A percentile compares a stretch with the other conserved stretches of the same genome.
phyloP scores from a whole-genome alignment of 2,113 vertebrate species.

The Hyperopisus bebe region DNA sequence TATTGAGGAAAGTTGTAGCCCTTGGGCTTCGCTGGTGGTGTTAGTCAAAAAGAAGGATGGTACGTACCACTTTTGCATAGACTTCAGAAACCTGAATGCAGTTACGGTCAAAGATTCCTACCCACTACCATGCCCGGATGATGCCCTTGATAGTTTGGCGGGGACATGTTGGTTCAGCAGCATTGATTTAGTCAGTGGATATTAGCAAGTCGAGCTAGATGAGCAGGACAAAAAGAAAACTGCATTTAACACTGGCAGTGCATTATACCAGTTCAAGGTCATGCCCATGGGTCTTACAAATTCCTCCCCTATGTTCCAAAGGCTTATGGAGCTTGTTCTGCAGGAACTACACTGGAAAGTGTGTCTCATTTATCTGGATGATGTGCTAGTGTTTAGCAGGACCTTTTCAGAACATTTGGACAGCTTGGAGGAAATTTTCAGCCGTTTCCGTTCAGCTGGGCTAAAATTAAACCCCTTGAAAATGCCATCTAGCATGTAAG shows the following conservation, averaged over 20 bases:
- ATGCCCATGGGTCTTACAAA: conserved; percentile 31
- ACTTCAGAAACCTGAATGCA: conserved; percentile 30
- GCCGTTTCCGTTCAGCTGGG: not conserved
- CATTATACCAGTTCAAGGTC: conserved; percentile 26
- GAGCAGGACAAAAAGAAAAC: conserved; percentile 23
- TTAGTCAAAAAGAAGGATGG: conserved; percentile 28
- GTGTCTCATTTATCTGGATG: conserved; percentile 26
- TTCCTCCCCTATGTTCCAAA: conserved; percentile 23
- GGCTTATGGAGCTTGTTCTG: conserved; percentile 24
- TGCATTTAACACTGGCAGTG: conserved; percentile 26
- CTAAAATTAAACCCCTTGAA: conserved; percentile 21
- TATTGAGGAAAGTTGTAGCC: conserved; percentile 30
- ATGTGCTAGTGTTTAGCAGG: conserved; percentile 8
- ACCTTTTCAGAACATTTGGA: not conserved
- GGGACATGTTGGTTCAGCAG: conserved; percentile 24
- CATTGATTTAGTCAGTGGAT: conserved; percentile 25
- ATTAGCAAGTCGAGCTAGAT: conserved; percentile 25
- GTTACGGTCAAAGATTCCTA: conserved; percentile 30
- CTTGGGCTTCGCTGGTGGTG: conserved; percentile 23
- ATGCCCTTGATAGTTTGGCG: conserved; percentile 29
- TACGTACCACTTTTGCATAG: conserved; percentile 25
- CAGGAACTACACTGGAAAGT: conserved; percentile 24
- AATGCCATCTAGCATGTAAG: conserved; percentile 2
- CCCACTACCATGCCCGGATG: conserved; percentile 11
- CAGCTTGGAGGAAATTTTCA: conserved; percentile 15